Conservation (phyloP, 2,113 vertebrate species). For the Helogale parvula region DNA sequence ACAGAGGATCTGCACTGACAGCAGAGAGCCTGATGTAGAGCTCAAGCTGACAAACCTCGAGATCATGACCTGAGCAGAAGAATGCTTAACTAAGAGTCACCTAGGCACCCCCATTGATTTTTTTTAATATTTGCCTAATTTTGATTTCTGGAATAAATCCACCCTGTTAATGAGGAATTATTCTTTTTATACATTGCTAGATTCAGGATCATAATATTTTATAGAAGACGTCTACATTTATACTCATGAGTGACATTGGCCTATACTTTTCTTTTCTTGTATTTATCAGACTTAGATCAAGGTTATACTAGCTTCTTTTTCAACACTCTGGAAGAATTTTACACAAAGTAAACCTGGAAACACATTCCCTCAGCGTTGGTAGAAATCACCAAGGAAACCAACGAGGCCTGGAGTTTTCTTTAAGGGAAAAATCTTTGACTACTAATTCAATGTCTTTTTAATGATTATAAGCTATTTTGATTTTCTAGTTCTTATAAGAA, state of each 20-base stretch:
- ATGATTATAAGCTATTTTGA: background rate
- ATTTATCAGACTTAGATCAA: conserved; percentile 24
- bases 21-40: too few species aligned
- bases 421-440: conserved; percentile 25
- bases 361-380: background rate
- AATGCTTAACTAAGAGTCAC: too few species aligned
- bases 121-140: background rate
- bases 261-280: conserved; percentile 53
- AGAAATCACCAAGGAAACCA: background rate
- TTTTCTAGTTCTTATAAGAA: conserved; percentile 37
- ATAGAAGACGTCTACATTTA: conserved; percentile 4
- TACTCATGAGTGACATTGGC: background rate
- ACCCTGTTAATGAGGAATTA: conserved; percentile 1
- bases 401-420: background rate
- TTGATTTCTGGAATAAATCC: conserved; percentile 13
- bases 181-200: background rate
- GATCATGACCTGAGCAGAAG: too few species aligned
- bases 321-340: background rate
- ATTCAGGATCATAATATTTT: background rate
- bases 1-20: too few species aligned
- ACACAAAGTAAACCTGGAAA: background rate
- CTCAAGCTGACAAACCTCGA: too few species aligned
- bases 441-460: background rate
- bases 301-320: background rate
- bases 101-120: too few species aligned